phyloP scores from a whole-genome alignment of 2,888 invertebrate species.

The Drosophila kokeensis region DNA sequence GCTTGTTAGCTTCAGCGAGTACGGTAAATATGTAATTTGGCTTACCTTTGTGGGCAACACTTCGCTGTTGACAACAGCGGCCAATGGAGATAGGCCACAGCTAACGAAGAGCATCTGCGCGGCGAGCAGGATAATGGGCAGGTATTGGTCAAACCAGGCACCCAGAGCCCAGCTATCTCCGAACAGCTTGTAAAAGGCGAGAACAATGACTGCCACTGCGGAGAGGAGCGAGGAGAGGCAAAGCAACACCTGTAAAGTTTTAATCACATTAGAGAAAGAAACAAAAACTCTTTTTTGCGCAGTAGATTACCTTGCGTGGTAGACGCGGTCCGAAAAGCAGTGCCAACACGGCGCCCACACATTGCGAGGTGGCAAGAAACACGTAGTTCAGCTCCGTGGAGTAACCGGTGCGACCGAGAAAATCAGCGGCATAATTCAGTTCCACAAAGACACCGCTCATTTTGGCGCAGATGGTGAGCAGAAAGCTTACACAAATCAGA shows the following conservation, averaged over 20 bases:
- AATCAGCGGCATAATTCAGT: slow-evolving; percentile 76
- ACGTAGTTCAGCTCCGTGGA: slow-evolving; percentile 64
- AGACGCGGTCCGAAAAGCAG: slow-evolving; percentile 62
- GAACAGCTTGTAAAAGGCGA: slow-evolving; percentile 61
- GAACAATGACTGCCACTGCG: slow-evolving; percentile 56
- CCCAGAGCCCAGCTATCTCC: slow-evolving; percentile 43
- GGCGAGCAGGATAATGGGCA: slow-evolving; percentile 68
- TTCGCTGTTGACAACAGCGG: slow-evolving; percentile 77
- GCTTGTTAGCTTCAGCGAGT: neutral
- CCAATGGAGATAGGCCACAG: slow-evolving; percentile 79
- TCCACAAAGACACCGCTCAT: slow-evolving; percentile 80
- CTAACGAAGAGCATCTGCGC: slow-evolving; percentile 72
- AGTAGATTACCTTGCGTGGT: slow-evolving; percentile 72
- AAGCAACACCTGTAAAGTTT: slow-evolving; percentile 66
- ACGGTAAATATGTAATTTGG: neutral
- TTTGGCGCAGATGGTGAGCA: slow-evolving; percentile 76
- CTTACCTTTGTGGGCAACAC: slow-evolving; percentile 78
- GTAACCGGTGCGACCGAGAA: slow-evolving; percentile 46
- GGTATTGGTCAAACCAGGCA: slow-evolving; percentile 38
- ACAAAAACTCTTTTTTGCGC: neutral
- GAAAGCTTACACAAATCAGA: slow-evolving; percentile 65
- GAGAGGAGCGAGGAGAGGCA: slow-evolving; percentile 70
- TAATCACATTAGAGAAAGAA: neutral
- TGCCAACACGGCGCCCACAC: slow-evolving; percentile 69
- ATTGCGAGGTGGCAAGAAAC: slow-evolving; percentile 71